Evolutionary conservation across 2,113 vertebrate genomes (phyloP).

Genomic region (Cnemophilus loriae): DNA sequence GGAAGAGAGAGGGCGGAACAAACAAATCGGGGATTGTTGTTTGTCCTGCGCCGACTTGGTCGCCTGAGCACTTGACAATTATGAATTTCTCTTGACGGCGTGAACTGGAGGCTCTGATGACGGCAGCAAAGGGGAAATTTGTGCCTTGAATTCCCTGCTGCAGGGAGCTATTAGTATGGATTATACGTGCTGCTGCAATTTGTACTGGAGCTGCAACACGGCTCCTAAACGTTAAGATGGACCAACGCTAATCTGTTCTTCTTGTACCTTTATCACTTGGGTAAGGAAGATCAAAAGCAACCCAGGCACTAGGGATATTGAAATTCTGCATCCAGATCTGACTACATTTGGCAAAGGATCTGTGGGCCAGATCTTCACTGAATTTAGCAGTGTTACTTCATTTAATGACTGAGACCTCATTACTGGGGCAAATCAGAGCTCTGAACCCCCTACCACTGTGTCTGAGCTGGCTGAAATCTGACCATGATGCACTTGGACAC

Average conservation of each 20-base stretch:
- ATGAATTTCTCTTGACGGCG: not conserved
- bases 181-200: not conserved
- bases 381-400: not conserved
- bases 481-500: not conserved
- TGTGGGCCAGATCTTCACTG: not conserved
- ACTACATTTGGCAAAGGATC: slow-evolving; percentile 4
- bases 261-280: slow-evolving; percentile 3
- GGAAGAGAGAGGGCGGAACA: not conserved
- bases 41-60: not conserved
- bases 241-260: not conserved
- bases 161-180: not conserved
- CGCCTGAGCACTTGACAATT: not conserved
- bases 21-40: slow-evolving; percentile 6
- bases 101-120: slow-evolving; percentile 8
- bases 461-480: not conserved
- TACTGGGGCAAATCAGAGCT: not conserved
- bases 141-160: not conserved
- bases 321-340: not conserved
- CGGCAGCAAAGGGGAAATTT: not conserved
- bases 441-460: not conserved
- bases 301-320: not conserved
- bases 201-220: not conserved
- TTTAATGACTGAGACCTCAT: not conserved
- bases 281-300: slow-evolving; percentile 19
- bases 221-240: not conserved